phyloP scores from a whole-genome alignment of 2,113 vertebrate genomes.

The Prietella phreatophila region DNA sequence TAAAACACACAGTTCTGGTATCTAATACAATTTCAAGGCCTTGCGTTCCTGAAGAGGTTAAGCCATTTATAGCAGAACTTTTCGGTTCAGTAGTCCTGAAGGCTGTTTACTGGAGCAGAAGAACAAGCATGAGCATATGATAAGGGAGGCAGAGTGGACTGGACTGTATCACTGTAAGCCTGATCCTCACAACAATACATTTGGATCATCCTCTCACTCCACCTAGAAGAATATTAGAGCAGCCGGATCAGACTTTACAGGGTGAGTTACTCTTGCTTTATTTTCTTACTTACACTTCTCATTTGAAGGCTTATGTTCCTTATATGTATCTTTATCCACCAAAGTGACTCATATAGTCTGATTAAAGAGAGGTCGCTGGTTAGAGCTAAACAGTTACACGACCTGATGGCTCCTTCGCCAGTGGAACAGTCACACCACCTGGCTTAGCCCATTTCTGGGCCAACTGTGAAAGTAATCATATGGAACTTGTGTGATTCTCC shows the following conservation, averaged over 20 bases:
- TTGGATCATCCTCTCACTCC: neutral
- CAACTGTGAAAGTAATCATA: neutral
- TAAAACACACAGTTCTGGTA: neutral
- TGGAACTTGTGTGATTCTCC: neutral
- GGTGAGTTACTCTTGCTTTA: slow-evolving; percentile 14
- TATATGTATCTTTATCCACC: neutral
- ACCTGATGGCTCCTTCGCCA: neutral
- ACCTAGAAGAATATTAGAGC: neutral
- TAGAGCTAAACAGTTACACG: neutral
- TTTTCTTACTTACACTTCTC: neutral
- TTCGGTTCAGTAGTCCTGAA: neutral
- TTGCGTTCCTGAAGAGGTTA: neutral
- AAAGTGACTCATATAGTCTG: neutral
- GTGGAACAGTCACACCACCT: neutral
- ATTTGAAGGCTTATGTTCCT: slow-evolving; percentile 18
- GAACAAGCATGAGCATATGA: neutral
- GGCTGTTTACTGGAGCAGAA: neutral
- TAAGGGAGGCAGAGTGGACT: neutral
- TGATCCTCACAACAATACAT: neutral
- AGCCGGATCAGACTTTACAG: slow-evolving; percentile 31
- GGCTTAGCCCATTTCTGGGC: neutral
- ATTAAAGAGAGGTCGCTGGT: neutral
- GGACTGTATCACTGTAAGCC: neutral
- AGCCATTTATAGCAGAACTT: neutral
- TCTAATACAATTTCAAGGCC: neutral